Percentiles rank a stretch among this genome's conserved stretches.
Conservation (phyloP, 2,113 vertebrate species). For the Piliocolobus tephrosceles region DNA sequence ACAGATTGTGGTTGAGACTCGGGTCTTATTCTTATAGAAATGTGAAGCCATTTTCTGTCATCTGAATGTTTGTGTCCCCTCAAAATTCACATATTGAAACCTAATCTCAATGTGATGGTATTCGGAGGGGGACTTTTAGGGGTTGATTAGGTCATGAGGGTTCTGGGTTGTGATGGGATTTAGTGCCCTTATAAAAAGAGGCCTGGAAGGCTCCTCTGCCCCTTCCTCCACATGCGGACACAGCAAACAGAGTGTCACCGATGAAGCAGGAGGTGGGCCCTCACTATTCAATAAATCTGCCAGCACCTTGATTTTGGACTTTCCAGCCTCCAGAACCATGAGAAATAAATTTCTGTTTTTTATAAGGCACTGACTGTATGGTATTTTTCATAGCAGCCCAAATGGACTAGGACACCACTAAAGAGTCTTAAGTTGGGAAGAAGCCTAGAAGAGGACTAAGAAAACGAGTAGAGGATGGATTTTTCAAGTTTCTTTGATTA, state of each 20-base stretch:
- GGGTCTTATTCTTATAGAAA: not conserved
- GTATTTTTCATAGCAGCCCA: not conserved
- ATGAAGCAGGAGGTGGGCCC: not conserved
- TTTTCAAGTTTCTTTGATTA: not conserved
- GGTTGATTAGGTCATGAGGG: no score
- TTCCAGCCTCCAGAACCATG: not conserved
- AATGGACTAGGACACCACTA: not conserved
- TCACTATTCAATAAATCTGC: not conserved
- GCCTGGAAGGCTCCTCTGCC: not conserved
- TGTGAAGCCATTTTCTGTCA: not conserved
- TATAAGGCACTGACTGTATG: not conserved
- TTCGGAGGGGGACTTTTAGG: no score
- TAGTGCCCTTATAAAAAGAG: not conserved
- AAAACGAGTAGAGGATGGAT: not conserved
- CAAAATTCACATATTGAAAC: not conserved
- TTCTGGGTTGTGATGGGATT: not conserved
- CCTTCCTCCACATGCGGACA: no score
- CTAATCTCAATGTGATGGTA: not conserved
- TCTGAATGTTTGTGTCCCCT: not conserved
- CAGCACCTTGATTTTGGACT: not conserved
- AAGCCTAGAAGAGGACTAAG: not conserved
- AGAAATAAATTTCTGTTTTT: not conserved
- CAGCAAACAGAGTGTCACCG: not conserved
- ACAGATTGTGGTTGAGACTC: not conserved
- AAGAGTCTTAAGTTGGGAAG: not conserved